These are phyloP conservation scores for Edolisoma coerulescens DNA, from an alignment of 2,113 vertebrate species.

Conservation along the genomic window DNA sequence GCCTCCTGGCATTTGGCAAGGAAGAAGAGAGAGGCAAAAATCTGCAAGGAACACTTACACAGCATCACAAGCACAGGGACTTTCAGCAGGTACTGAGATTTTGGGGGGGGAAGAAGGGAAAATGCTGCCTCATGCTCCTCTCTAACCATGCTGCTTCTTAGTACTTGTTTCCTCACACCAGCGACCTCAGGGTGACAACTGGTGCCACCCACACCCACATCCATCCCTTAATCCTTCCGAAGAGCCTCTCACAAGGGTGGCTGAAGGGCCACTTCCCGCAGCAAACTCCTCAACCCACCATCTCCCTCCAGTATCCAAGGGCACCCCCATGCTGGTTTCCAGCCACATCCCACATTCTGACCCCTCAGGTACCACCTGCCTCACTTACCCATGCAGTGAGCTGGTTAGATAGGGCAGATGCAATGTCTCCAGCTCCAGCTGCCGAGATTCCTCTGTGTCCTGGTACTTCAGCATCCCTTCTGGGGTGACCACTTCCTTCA, in stretches of 20 bases:
- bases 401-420: slow-evolving; percentile 89
- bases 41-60: background rate
- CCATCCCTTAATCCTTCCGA: fast-evolving
- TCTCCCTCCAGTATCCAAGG: background rate
- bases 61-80: background rate
- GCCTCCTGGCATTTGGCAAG: background rate
- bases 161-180: background rate
- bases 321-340: background rate
- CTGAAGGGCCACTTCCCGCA: background rate
- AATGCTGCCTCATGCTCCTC: background rate
- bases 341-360: fast-evolving
- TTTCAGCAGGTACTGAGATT: background rate
- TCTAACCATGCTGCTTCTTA: background rate
- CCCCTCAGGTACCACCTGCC: fast-evolving
- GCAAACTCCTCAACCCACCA: background rate
- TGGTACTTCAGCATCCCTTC: slow-evolving; percentile 85
- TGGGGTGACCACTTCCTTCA: slow-evolving; percentile 81
- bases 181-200: background rate
- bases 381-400: slow-evolving; percentile 85
- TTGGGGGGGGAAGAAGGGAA: fast-evolving
- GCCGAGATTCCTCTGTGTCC: slow-evolving; percentile 83
- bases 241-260: background rate
- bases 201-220: background rate
- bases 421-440: slow-evolving; percentile 81
- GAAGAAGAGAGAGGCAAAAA: background rate